These are phyloP conservation scores for Neotoxoptera formosana DNA, from an alignment of 1,140 invertebrate genomes.

Conservation along the genomic window DNA sequence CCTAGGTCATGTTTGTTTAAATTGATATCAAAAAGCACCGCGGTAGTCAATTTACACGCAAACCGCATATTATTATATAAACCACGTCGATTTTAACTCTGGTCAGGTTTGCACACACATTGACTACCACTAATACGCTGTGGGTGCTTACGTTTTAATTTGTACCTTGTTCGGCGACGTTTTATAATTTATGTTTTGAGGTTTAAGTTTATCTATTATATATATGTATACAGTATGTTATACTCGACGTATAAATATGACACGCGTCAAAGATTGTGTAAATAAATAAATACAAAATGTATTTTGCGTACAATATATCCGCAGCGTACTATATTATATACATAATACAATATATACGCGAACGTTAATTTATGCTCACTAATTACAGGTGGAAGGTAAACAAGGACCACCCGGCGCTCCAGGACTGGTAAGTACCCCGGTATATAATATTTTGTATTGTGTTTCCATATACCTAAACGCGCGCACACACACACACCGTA, in stretches of 20 bases:
- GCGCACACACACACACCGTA: background rate
- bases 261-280: background rate
- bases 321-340: background rate
- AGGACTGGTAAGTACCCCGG: constrained; percentile 63
- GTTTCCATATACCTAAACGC: background rate
- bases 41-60: background rate
- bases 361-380: constrained; percentile 8
- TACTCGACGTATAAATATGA: background rate
- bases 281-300: background rate
- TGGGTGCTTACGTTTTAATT: background rate
- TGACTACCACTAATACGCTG: background rate
- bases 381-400: constrained; percentile 55
- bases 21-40: background rate
- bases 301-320: background rate
- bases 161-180: background rate
- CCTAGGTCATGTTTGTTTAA: background rate
- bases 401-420: constrained; percentile 53
- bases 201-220: background rate
- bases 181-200: background rate
- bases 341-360: background rate
- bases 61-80: background rate
- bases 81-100: background rate
- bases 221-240: no score
- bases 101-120: background rate
- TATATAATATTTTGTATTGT: constrained; percentile 5